Conservation (phyloP, 1,140 invertebrate species). For the Scaptomyza hsui region DNA sequence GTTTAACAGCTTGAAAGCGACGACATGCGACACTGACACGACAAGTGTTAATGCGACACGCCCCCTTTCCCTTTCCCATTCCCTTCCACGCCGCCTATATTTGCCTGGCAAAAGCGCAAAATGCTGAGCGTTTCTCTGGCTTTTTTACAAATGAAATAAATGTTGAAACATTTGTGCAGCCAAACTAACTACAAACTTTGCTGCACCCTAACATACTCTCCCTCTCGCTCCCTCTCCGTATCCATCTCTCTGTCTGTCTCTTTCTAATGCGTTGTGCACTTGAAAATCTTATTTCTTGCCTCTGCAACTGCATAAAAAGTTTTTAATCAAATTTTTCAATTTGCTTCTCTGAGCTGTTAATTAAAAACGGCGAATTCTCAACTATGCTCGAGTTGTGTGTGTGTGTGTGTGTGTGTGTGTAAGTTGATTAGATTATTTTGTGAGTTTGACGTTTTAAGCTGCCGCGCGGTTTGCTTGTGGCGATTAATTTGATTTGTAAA, state of each 20-base stretch:
- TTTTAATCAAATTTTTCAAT: slow-evolving; percentile 83
- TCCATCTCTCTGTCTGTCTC: background rate
- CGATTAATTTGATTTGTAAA: slow-evolving; percentile 59
- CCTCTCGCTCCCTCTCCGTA: slow-evolving; percentile 11
- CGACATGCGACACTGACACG: slow-evolving; percentile 80
- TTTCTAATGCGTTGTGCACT: slow-evolving; percentile 46
- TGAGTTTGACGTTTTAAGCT: slow-evolving; percentile 55
- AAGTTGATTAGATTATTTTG: slow-evolving; percentile 47
- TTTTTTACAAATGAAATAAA: slow-evolving; percentile 71
- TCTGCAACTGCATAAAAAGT: slow-evolving; percentile 55
- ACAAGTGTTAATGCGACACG: slow-evolving; percentile 78
- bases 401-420: slow-evolving; percentile 17
- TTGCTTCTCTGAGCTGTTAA: slow-evolving; percentile 75
- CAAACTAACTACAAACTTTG: slow-evolving; percentile 77
- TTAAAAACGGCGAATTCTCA: slow-evolving; percentile 60
- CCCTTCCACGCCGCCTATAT: too few relatives aligned
- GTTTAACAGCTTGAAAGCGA: slow-evolving; percentile 74
- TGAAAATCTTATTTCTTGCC: slow-evolving; percentile 74
- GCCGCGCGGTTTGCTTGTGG: slow-evolving; percentile 43
- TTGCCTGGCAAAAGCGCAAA: slow-evolving; percentile 17
- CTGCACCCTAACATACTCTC: slow-evolving; percentile 25
- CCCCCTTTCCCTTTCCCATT: slow-evolving; percentile 38
- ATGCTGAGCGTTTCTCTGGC: slow-evolving; percentile 35
- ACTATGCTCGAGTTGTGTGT: slow-evolving; percentile 8
- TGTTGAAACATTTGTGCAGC: slow-evolving; percentile 78